phyloP scores from a whole-genome alignment of 2,113 vertebrate genomes.

The Aythya baeri region DNA sequence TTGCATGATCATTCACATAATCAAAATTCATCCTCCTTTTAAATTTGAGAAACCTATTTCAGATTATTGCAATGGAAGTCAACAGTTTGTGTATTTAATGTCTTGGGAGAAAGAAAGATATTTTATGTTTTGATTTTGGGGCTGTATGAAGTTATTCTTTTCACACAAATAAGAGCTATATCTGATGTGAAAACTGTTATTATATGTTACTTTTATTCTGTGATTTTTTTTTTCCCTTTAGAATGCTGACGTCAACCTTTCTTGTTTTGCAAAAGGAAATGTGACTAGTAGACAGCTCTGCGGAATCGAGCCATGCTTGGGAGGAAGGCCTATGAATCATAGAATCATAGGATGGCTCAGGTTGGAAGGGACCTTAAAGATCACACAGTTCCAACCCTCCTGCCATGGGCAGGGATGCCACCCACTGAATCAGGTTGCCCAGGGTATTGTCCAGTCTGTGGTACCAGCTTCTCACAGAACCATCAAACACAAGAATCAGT shows the following conservation, averaged over 20 bases:
- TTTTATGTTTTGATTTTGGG: neutral
- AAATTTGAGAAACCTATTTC: neutral
- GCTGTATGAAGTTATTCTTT: neutral
- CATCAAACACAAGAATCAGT: neutral
- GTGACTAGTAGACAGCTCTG: neutral
- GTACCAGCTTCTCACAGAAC: neutral
- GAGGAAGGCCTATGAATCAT: neutral
- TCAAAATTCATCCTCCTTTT: neutral
- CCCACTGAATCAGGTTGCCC: too few relatives aligned
- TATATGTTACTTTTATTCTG: neutral
- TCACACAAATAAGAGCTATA: neutral
- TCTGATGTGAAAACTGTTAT: neutral
- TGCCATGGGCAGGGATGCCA: too few relatives aligned
- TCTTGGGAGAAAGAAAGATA: neutral
- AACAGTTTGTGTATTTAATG: neutral
- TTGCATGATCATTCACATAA: neutral
- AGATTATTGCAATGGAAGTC: neutral
- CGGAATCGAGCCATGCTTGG: neutral
- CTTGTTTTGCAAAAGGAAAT: neutral
- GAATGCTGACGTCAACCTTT: neutral
- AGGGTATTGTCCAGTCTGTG: neutral
- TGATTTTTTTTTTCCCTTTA: neutral
- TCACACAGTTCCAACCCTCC: too few relatives aligned
- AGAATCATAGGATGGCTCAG: too few relatives aligned
- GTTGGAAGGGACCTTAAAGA: too few relatives aligned